Conservation (phyloP, 2,888 invertebrate species). For the Galerucella pusilla region DNA sequence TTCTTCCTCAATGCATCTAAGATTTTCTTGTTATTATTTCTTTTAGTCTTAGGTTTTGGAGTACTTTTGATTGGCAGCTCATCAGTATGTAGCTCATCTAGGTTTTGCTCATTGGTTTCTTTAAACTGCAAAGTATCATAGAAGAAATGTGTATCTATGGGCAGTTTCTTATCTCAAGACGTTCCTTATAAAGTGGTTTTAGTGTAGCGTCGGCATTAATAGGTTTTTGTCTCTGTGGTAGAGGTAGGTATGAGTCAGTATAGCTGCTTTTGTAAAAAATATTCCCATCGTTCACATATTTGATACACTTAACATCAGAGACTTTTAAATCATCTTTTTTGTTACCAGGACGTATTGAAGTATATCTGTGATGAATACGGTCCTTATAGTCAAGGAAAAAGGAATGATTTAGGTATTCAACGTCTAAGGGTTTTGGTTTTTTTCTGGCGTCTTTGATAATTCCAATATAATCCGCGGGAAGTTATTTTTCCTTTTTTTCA, state of each 20-base stretch:
- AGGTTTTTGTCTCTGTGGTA: constrained; percentile 25
- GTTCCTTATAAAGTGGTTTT: constrained; percentile 4
- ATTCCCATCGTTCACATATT: constrained; percentile 27
- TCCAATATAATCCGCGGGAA: constrained; percentile 31
- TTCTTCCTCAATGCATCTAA: neutral
- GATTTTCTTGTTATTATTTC: too few species aligned
- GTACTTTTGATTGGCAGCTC: too few species aligned
- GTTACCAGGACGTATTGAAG: constrained; percentile 29
- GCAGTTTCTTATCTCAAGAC: constrained; percentile 22
- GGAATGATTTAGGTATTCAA: constrained; percentile 35
- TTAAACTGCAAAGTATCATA: constrained; percentile 14
- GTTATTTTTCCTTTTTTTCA: neutral
- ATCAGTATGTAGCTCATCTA: too few species aligned
- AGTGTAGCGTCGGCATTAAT: constrained; percentile 11
- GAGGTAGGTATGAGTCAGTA: constrained; percentile 2
- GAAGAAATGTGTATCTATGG: constrained; percentile 20
- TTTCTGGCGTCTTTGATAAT: constrained; percentile 29
- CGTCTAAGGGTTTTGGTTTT: constrained; percentile 35
- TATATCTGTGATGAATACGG: constrained; percentile 27
- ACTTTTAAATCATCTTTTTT: constrained; percentile 25
- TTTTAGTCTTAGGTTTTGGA: too few species aligned
- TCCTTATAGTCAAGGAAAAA: constrained; percentile 38
- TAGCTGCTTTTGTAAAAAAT: constrained; percentile 26
- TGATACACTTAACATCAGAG: constrained; percentile 26
- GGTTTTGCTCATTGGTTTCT: too few species aligned